phyloP scores from a whole-genome alignment of 1,140 invertebrate species.

The Pseudomyrmex pallidus region DNA sequence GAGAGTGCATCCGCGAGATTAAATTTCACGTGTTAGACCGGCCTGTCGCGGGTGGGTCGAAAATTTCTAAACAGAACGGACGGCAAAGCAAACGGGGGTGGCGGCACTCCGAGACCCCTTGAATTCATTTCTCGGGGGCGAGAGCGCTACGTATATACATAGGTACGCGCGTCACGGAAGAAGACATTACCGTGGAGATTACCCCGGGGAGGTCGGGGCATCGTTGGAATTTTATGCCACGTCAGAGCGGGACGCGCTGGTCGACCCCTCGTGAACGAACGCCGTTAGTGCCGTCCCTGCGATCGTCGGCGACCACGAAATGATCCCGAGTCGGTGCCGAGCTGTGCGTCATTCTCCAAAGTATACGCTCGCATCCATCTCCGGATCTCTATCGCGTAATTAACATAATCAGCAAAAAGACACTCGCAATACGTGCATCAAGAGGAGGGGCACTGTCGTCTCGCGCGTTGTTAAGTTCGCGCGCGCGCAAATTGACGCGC shows the following conservation, averaged over 20 bases:
- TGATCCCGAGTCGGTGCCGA: conserved; percentile 59
- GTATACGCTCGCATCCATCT: conserved; percentile 40
- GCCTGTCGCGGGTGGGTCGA: conserved; percentile 32
- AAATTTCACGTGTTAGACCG: conserved; percentile 67
- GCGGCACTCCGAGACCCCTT: conserved; percentile 13
- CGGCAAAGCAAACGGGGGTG: conserved; percentile 27
- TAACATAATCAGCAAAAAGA: conserved; percentile 15
- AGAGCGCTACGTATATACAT: not conserved
- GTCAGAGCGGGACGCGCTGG: conserved; percentile 65
- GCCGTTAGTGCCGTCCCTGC: conserved; percentile 55
- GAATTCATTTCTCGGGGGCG: conserved; percentile 63
- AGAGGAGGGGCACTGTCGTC: no score
- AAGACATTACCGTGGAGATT: conserved; percentile 68
- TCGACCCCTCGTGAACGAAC: conserved; percentile 43
- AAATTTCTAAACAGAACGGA: conserved; percentile 68
- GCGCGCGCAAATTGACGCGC: no score
- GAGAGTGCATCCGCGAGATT: conserved; percentile 67
- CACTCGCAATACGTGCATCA: not conserved
- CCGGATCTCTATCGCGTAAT: conserved; percentile 9
- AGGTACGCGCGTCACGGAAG: conserved; percentile 8
- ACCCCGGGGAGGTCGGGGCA: conserved; percentile 47
- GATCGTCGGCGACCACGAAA: conserved; percentile 62
- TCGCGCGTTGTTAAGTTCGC: no score
- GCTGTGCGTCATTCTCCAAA: conserved; percentile 63
- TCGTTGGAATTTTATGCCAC: conserved; percentile 70